Evolutionary conservation across 2,797 vertebrate genomes (phyloP), one percentile per base, ranked within the genome.

Genomic region (Danio kyathit): DNA sequence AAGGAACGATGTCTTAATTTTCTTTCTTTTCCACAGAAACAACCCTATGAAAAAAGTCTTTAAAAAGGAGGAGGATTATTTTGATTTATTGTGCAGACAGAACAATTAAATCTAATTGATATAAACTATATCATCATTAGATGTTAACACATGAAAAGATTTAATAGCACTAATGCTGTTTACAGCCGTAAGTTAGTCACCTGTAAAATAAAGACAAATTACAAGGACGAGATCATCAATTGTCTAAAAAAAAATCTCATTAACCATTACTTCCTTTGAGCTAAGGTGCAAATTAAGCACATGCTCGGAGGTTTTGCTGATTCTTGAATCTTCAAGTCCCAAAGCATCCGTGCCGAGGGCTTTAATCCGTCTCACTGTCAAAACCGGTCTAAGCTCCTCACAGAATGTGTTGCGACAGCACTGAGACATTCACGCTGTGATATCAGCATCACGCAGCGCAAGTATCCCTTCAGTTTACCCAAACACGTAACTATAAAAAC

Each of bases 401-500:
- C 21, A 49, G 38, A 78, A 78, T 59, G 64, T 59, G 66, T 79
- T 49, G 76, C 21, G 21, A 48, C 64, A 49, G 76, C 54, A 67
- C 41, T 70, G 46, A 61, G 38, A 70, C 57, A 64, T 19, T 60
- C 41, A 44, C 17, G 9, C 21, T 56, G 52, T 56, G 60, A 76
- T 66, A 66, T 59, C 81, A 57, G 17, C 44, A 66, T 49, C 49
- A 82, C 41, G 40, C 66, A 65, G 7, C 40, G 74, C 41, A 82
- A 40, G 5, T 60, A 7, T 16, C 70, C n/a, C 49, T 60, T 77
- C 41, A 67, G 65, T 49, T 41, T 49, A 69, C n/a, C 56, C 71
- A 74, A 57, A 74, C 13, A 60, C 19, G 6, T 44, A 79, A 40
- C 11, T 46, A 51, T 60, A 52, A 71, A 71, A 52, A 44, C 2